Conservation (phyloP, 2,113 vertebrate species). For the Phyllostomus hastatus region DNA sequence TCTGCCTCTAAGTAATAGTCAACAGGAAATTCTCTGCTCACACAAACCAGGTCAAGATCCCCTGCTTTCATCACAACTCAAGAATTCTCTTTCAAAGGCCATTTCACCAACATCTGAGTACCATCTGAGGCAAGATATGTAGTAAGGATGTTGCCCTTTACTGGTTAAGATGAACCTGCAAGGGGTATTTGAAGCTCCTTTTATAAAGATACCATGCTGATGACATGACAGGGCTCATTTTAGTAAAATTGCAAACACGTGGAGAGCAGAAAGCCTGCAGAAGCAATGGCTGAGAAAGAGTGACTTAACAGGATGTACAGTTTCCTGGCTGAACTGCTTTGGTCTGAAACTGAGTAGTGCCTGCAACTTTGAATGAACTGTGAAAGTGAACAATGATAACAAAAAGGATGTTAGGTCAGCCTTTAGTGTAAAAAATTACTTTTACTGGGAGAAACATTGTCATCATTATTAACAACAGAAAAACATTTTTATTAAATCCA, state of each 20-base stretch:
- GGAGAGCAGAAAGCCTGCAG: neutral
- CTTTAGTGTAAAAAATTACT: neutral
- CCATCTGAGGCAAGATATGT: neutral
- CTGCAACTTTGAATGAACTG: neutral
- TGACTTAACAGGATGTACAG: neutral
- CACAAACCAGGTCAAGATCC: neutral
- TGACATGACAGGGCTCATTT: neutral
- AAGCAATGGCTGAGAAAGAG: neutral
- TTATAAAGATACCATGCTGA: neutral
- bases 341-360: neutral
- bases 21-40: neutral
- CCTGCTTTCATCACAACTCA: neutral
- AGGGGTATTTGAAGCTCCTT: neutral
- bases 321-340: neutral
- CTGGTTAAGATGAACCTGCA: neutral
- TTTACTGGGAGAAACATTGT: neutral
- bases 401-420: neutral
- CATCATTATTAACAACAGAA: conserved; percentile 23
- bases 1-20: neutral
- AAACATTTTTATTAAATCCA: neutral
- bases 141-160: neutral
- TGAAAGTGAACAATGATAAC: neutral
- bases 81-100: neutral
- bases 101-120: neutral
- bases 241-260: neutral